phyloP scores from a whole-genome alignment of 2,888 invertebrate species.

The Cordilura impudica region DNA sequence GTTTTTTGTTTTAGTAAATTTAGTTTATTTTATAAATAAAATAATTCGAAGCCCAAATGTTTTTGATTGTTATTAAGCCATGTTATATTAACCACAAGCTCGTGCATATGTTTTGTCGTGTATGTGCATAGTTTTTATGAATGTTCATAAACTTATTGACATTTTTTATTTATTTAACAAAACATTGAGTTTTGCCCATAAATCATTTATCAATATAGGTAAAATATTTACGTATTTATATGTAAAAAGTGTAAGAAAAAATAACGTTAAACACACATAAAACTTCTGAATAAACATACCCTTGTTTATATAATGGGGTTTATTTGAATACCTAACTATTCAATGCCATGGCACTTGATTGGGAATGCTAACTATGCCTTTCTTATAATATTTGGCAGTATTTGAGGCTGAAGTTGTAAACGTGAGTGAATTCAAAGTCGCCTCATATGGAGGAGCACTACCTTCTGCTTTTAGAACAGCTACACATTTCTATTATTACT shows the following conservation, averaged over 20 bases:
- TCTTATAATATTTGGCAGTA: constrained; percentile 88
- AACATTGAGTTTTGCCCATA: constrained; percentile 45
- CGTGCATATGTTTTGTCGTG: too few relatives aligned
- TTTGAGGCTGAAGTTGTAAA: constrained; percentile 78
- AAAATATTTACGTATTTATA: constrained; percentile 31
- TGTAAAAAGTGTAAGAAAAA: constrained; percentile 40
- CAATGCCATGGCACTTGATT: constrained; percentile 84
- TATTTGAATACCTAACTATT: not conserved
- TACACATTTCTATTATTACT: constrained; percentile 93
- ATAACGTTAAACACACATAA: constrained; percentile 31
- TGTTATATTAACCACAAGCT: too few relatives aligned
- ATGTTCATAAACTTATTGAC: constrained; percentile 41
- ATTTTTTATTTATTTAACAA: not conserved
- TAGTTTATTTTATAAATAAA: too few relatives aligned
- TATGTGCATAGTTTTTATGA: constrained; percentile 48
- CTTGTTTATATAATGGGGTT: not conserved
- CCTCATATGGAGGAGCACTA: constrained; percentile 75
- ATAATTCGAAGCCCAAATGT: too few relatives aligned
- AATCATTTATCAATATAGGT: constrained; percentile 31
- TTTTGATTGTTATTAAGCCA: too few relatives aligned
- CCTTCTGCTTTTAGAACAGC: constrained; percentile 90
- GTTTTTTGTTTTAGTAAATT: too few relatives aligned
- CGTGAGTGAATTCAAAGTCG: constrained; percentile 76
- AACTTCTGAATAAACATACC: constrained; percentile 29
- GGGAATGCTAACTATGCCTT: constrained; percentile 87